Evolutionary conservation across 2,113 vertebrate species (phyloP).

Genomic region (Sinocyclocheilus anshuiensis): DNA sequence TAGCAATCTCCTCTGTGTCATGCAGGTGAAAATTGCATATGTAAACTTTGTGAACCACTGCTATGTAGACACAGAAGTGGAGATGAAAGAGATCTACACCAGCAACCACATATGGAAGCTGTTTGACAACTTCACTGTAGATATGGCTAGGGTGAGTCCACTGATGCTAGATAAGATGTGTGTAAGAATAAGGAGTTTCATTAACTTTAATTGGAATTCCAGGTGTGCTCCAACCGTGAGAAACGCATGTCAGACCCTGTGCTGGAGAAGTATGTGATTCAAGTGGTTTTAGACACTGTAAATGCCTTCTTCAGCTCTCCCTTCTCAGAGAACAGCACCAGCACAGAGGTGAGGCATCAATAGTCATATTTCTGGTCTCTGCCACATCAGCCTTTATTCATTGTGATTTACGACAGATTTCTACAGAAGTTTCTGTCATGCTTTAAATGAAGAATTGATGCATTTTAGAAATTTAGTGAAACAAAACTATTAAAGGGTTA

Average conservation of each 20-base stretch:
- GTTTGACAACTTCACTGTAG: conserved; percentile 92
- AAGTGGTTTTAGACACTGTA: conserved; percentile 92
- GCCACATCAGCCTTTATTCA: background rate
- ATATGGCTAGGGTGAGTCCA: conserved; percentile 84
- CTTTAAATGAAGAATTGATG: background rate
- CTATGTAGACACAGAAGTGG: conserved; percentile 97
- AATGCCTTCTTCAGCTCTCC: conserved; percentile 95
- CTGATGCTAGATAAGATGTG: background rate
- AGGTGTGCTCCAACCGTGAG: conserved; percentile 87
- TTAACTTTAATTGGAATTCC: conserved; percentile 3
- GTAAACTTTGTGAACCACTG: conserved; percentile 99
- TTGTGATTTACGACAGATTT: too few relatives aligned
- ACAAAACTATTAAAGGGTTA: background rate
- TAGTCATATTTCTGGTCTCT: background rate
- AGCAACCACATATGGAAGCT: conserved; percentile 98
- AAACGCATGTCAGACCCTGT: conserved; percentile 85
- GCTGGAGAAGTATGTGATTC: conserved; percentile 93
- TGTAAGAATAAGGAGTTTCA: background rate
- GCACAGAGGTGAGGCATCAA: conserved; percentile 81
- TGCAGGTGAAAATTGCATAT: conserved; percentile 92
- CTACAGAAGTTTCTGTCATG: background rate
- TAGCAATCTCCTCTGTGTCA: conserved; percentile 1
- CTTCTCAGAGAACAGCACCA: conserved; percentile 96
- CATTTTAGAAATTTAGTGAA: background rate
- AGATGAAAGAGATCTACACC: conserved; percentile 99